Evolutionary conservation across 2,113 vertebrate species (phyloP), one percentile per base, ranked within the genome.

Genomic region (Indri indri): DNA sequence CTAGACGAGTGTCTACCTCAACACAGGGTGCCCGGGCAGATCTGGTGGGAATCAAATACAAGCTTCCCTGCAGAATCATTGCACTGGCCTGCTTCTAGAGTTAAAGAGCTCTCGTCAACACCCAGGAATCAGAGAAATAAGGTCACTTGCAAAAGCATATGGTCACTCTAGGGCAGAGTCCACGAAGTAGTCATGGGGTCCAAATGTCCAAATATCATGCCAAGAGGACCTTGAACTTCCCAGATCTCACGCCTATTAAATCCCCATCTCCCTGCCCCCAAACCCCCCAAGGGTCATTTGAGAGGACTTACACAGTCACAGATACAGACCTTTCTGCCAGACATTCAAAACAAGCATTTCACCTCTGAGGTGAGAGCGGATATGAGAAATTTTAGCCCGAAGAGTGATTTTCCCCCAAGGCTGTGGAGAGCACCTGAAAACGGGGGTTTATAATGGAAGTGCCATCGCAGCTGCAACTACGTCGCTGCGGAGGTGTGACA

Each of bases 361-460:
- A 98, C 91, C 80, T 96, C 2, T 0, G 59, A 97, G 91, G 96
- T 96, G 96, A 98, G 95, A 97, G 91, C 9, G 6, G 91, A 95
- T 96, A 95, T 95, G 95, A 96, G 82, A 97, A 95, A 96, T 96
- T 97, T 97, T 83, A 98, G 68, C 79, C 94, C 88, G 52, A 84
- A 83, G 95, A 96, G 96, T 89, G 88, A 90, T 82, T 94, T 90
- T 42, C 90, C 76, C 92, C 87, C 95, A 52, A 81, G 88, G 93
- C 97, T 90, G 52, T 94, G 97, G 95, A 40, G 16, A 95, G 92
- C 40, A 87, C 96, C 92, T 85, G 96, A 96, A 97, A 95, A 97
- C 52, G 54, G 65, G 89, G 89, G 84, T 95, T 98, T 97, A 95
- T 93, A 98, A 98, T 94, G 98, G 97, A 98, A 98, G 91, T 89